These are phyloP conservation scores for Hypotaenidia philippensis DNA, from an alignment of 2,797 vertebrate genomes.

Conservation along the genomic window DNA sequence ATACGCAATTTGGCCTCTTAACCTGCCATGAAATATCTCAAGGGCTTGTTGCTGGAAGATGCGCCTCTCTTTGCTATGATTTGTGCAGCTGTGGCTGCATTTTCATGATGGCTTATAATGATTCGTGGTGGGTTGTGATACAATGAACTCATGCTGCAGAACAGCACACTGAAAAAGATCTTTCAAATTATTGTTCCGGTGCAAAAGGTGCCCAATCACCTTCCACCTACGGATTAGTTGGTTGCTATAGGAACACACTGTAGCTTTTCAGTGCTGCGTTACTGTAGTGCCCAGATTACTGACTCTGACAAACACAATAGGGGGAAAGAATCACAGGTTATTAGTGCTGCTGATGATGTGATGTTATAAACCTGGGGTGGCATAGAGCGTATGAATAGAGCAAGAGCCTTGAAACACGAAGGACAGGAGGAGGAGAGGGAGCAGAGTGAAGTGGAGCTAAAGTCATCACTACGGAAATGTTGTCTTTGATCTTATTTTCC, in stretches of 20 bases:
- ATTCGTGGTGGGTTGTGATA: constrained; percentile 6
- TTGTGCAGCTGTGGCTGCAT: background rate
- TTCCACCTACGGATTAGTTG: constrained; percentile 68
- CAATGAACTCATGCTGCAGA: constrained; percentile 54
- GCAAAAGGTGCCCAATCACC: constrained; percentile 64
- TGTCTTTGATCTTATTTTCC: constrained; percentile 51
- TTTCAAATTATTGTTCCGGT: constrained; percentile 71
- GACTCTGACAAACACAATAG: constrained; percentile 58
- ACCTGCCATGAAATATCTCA: constrained; percentile 53
- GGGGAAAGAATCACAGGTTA: constrained; percentile 49
- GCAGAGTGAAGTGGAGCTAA: constrained; percentile 34
- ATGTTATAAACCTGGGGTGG: constrained; percentile 57
- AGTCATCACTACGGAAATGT: constrained; percentile 38
- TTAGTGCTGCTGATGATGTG: constrained; percentile 16
- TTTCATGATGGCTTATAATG: background rate
- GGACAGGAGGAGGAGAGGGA: constrained; percentile 57
- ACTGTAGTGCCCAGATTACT: constrained; percentile 58
- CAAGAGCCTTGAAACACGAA: constrained; percentile 50
- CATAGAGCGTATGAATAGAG: constrained; percentile 45
- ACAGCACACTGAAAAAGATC: constrained; percentile 55
- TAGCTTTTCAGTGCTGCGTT: constrained; percentile 54
- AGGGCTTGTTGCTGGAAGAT: constrained; percentile 44
- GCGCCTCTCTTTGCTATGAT: background rate
- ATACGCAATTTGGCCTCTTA: constrained; percentile 47
- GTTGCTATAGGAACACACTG: constrained; percentile 74